These are phyloP conservation scores for Tolypeutes matacus DNA, from an alignment of 2,797 vertebrate genomes.

Conservation along the genomic window DNA sequence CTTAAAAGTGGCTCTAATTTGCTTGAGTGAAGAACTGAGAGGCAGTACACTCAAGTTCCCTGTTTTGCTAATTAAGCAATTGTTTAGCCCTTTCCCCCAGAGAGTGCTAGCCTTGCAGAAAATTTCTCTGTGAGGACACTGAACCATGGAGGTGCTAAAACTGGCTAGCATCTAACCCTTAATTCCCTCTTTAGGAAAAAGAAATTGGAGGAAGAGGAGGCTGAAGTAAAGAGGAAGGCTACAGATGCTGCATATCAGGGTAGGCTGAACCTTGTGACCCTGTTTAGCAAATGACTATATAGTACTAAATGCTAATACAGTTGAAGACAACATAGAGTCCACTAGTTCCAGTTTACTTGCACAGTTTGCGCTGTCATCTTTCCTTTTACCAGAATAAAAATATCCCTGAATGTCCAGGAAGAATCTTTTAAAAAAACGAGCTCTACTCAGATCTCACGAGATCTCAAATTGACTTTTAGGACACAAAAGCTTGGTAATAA, in stretches of 20 bases:
- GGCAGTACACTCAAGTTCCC: not conserved
- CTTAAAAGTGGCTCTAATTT: slow-evolving; percentile 54
- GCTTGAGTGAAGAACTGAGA: slow-evolving; percentile 5
- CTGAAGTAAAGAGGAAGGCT: slow-evolving; percentile 94
- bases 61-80: slow-evolving; percentile 4
- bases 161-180: slow-evolving; percentile 11
- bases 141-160: not conserved
- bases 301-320: not conserved
- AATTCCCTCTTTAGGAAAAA: slow-evolving; percentile 91
- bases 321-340: not conserved
- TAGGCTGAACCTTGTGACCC: slow-evolving; percentile 83
- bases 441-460: slow-evolving; percentile 36
- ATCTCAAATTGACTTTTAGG: slow-evolving; percentile 1
- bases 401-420: slow-evolving; percentile 25
- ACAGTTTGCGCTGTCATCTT: not conserved
- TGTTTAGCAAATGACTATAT: not conserved
- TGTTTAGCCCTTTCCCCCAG: not conserved
- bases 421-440: slow-evolving; percentile 47
- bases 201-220: slow-evolving; percentile 95
- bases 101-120: not conserved
- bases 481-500: not conserved
- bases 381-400: slow-evolving; percentile 57
- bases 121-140: not conserved
- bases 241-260: slow-evolving; percentile 96
- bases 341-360: not conserved